These are phyloP conservation scores for Trachops cirrhosus DNA, from an alignment of 2,797 vertebrate species.

Conservation along the genomic window DNA sequence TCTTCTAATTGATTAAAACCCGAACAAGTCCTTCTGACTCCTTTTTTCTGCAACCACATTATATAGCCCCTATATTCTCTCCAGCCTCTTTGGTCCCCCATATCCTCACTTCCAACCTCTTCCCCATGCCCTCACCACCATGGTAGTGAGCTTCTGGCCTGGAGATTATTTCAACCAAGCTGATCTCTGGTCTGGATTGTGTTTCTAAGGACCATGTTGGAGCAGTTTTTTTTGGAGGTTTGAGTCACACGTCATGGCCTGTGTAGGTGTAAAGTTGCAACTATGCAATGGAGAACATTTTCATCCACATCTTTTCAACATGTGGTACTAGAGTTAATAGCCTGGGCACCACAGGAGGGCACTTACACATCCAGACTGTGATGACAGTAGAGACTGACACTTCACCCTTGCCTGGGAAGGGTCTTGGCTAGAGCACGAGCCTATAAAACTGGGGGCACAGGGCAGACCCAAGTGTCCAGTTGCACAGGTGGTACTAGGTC, in stretches of 20 bases:
- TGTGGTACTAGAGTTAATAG: neutral
- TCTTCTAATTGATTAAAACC: neutral
- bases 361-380: neutral
- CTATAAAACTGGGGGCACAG: neutral
- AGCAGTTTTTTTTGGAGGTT: neutral
- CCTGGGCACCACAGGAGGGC: too few species aligned
- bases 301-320: neutral
- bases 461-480: neutral
- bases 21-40: neutral
- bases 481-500: neutral
- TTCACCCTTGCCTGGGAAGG: neutral
- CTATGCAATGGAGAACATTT: neutral
- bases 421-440: neutral
- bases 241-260: neutral
- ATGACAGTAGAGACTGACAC: neutral
- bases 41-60: neutral
- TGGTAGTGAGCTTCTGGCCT: neutral
- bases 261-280: neutral
- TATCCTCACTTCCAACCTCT: neutral
- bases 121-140: neutral
- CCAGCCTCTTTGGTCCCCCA: too few species aligned
- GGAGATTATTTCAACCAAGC: fast-evolving
- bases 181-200: neutral
- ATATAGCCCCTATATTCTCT: neutral
- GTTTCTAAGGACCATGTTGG: neutral